Base-by-base conservation (phyloP, 2,888 invertebrate species). In the Palloptera scutellata region DNA sequence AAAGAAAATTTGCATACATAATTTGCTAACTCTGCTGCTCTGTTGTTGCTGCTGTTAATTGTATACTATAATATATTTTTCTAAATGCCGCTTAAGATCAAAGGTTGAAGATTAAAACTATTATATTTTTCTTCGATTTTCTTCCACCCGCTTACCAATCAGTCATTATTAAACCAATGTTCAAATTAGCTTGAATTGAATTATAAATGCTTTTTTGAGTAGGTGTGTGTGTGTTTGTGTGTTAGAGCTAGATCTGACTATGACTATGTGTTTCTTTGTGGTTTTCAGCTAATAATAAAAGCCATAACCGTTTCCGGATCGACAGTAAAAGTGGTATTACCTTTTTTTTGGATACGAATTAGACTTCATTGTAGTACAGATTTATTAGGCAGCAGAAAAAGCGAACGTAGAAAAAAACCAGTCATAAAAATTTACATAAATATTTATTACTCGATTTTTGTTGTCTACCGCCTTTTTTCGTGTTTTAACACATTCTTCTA, bases 11-110 rank as follows among this genome's bases (percentile, higher is more conserved):
- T 52, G 53, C 52, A 62, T 41, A 62, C 30, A 2, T 8, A 15
- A 12, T 41, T 53, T 62, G 30, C 30, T 30, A 2, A 52, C n/a
- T 17, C 17, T 52, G 17, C 30, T 61, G 51, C 13, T 61, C 13
- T 61, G 8, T 3, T 51, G 13, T 40, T 13, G 73, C 79, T 76
- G 77, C 78, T 76, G 74, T 74, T 78, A 78, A 78, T 78, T 77
- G 78, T 42, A 62, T 30, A 20, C 43, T 30, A 17, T 3, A 19
- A 13, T n/a, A 17, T 41, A 53, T 61, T 43, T 19, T 40, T 19
- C 58, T 64, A 64, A 64, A 57, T 57, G 57, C 57, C 64, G 64
- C 64, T 64, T 57, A 57, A 64, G 64, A 57, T 64, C 64, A 58
- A 57, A 58, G 6, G 58, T 41, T 42, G 9, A n/a, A 20, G 53